These are phyloP conservation scores for Noctua janthe DNA, from an alignment of 2,888 invertebrate species.

Conservation along the genomic window DNA sequence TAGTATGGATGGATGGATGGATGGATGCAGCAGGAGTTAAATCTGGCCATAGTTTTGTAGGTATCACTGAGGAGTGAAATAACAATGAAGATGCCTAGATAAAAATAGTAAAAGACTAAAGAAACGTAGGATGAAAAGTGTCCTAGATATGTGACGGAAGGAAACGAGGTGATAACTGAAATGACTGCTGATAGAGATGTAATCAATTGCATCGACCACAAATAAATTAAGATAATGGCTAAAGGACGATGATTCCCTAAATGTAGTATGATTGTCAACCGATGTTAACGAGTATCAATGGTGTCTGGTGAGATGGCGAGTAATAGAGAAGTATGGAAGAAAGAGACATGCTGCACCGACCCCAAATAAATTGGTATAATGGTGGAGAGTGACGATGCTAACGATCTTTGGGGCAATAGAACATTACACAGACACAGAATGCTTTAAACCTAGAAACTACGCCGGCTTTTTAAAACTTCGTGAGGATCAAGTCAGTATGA, in stretches of 20 bases:
- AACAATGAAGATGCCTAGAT: neutral
- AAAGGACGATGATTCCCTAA: no score
- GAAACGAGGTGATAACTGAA: neutral
- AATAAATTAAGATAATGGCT: neutral
- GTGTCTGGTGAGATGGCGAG: no score
- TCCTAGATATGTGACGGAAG: neutral
- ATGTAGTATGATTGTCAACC: neutral
- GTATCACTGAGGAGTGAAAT: neutral
- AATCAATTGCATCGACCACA: neutral
- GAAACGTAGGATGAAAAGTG: neutral
- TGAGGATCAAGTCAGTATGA: neutral
- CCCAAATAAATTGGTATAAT: no score
- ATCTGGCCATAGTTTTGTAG: neutral
- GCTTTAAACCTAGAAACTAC: neutral
- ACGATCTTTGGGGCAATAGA: neutral
- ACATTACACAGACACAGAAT: neutral
- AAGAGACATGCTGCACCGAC: no score
- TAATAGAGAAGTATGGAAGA: no score
- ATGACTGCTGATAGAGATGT: no score
- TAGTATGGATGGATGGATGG: constrained; percentile 8
- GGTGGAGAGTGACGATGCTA: no score
- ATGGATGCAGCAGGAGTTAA: constrained; percentile 2
- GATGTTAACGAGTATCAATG: neutral
- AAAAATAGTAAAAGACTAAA: neutral
- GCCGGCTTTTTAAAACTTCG: neutral